A percentile compares a stretch with the other conserved stretches of the same genome.
phyloP scores from a whole-genome alignment of 2,113 vertebrate genomes.

The Melanocharis versteri region DNA sequence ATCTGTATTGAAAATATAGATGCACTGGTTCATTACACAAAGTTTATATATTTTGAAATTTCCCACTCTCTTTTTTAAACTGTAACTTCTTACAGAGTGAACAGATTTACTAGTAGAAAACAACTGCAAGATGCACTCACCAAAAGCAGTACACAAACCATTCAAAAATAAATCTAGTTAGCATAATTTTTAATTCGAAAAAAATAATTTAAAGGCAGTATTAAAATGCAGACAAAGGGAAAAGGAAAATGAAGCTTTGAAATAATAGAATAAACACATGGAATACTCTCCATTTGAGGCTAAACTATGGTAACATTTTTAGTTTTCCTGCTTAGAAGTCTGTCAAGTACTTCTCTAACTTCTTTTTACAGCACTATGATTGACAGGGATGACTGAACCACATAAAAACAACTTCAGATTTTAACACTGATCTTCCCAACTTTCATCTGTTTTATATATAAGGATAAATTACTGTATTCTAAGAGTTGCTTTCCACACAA shows the following conservation, averaged over 20 bases:
- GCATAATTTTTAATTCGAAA: neutral
- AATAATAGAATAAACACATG: neutral
- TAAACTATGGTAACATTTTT: neutral
- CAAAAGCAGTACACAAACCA: neutral
- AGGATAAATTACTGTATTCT: neutral
- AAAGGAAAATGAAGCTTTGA: neutral
- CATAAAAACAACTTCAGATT: neutral
- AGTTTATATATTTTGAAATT: neutral
- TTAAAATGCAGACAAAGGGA: neutral
- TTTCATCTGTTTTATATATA: neutral
- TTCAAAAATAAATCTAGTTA: neutral
- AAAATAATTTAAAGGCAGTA: neutral
- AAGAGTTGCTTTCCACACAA: neutral
- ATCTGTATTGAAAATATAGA: neutral
- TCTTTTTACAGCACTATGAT: neutral
- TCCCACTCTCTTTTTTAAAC: neutral
- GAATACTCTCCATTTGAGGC: neutral
- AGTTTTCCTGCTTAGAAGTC: neutral
- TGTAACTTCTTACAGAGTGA: neutral
- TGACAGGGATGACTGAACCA: neutral
- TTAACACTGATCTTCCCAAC: neutral
- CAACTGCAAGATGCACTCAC: neutral
- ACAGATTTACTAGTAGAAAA: neutral
- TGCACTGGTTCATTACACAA: neutral
- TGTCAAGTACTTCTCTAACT: neutral